Evolutionary conservation across 2,888 invertebrate genomes (phyloP), one percentile per base, ranked within the genome.

Genomic region (Archaeoteleia sp.): DNA sequence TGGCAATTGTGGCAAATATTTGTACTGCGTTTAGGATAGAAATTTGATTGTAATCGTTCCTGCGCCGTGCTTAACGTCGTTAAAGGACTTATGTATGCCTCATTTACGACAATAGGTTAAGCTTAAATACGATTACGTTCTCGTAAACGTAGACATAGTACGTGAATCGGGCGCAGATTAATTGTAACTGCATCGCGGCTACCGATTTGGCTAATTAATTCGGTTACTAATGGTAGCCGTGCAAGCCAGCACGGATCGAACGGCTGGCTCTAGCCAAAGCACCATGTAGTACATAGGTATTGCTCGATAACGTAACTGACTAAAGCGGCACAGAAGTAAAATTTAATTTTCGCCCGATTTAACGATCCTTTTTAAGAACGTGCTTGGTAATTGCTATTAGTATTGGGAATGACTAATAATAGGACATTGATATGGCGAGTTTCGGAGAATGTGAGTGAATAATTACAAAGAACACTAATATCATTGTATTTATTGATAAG

Each of bases 151-250:
- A 51, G 62, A 60, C 51, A 48, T 55, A 71, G 67, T 67, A 72
- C 74, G 77, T 76, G 73, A 78, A 80, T 73, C 73, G 74, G 74
- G 55, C 68, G 77, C 80, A 82, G 82, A 83, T 83, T 83, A 83
- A 83, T 83, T 83, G 82, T 83, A 83, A 83, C 81, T 80, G 81
- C 81, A 77, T 78, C 78, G 80, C 74, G 77, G 76, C 78, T 78
- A 82, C 77, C 83, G 81, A 83, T 83, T 82, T 82, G 81, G 80
- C 81, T 81, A 83, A 83, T 83, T 83, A 83, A 82, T 83, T 83
- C 81, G 82, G 79, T 83, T 82, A 83, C 79, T 81, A 82, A 83
- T 83, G 82, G 75, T 66, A 57, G 53, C 70, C 61, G 63, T 34
- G 67, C 62, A 63, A 63, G 51, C 54, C 35, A 57, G 45, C 66